Evolutionary conservation across 2,797 vertebrate genomes (phyloP), one percentile per base, ranked within the genome.

Genomic region (Acipenser oxyrinchus): DNA sequence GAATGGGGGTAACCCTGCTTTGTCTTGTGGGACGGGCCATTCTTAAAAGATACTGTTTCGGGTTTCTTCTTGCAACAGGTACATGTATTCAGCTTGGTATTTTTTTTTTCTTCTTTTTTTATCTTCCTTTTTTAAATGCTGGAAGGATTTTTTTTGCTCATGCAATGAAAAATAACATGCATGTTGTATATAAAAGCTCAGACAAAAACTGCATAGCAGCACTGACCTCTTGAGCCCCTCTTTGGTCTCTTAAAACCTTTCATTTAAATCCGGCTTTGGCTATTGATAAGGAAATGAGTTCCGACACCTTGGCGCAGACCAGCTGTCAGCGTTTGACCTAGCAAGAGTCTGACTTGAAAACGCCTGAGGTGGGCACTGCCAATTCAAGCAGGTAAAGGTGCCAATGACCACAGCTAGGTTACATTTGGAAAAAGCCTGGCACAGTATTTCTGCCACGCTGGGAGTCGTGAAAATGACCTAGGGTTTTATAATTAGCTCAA

Each of bases 401-500:
- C 55, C 55, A 11, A 11, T 58, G 6, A 11, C 55, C 55, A 13
- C n/a, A 11, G 37, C 52, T 59, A 8, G 23, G 37, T 37, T 4
- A 37, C 10, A 62, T 59, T 66, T 12, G 1, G 65, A 58, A 58
- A 49, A 66, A 60, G 48, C 65, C 49, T 51, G 48, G 37, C 55
- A 6, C 1, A 2, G 55, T 12, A 48, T 10, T n/a, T 12, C 49
- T 49, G 13, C 13, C 10, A 11, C 9, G 37, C 49, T 12, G 62
- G 48, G 9, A 8, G n/a, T 7, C 4, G 49, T 7, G 66, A 5
- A 62, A 62, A 37, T 62, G 60, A 62, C 60, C 18, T 62, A 62
- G 60, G 60, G 37, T 10, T 23, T 8, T 72, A 68, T 65, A 71
- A 75, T 75, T 69, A 75, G 69, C 62, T 48, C 10, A 8, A 53